Conservation (phyloP, 2,113 vertebrate species). For the Austrofundulus limnaeus region DNA sequence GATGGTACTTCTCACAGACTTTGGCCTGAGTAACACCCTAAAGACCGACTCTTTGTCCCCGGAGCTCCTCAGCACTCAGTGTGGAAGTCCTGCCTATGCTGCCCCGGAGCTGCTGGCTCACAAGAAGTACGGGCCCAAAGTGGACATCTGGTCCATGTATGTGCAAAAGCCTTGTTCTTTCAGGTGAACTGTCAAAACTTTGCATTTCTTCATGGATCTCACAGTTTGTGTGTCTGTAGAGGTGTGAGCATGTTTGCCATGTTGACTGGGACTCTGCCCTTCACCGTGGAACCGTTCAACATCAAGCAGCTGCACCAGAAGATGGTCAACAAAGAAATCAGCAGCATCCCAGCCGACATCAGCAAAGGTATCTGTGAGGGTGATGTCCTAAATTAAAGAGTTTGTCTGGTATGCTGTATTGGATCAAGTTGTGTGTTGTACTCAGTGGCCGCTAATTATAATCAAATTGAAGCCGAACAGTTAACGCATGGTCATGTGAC, state of each 20-base stretch:
- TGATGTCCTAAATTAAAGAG: too few relatives aligned
- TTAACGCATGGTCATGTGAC: too few relatives aligned
- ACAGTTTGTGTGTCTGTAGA: slow-evolving; percentile 63
- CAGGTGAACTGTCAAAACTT: neutral
- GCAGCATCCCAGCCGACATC: slow-evolving; percentile 78
- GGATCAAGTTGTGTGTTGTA: too few relatives aligned
- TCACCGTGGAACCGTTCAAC: slow-evolving; percentile 84
- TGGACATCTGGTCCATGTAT: slow-evolving; percentile 87
- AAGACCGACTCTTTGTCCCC: slow-evolving; percentile 80
- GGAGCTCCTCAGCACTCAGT: slow-evolving; percentile 84
- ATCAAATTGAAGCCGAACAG: too few relatives aligned
- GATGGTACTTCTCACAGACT: slow-evolving; percentile 74
- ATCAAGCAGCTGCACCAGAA: slow-evolving; percentile 86
- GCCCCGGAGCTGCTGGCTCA: slow-evolving; percentile 85
- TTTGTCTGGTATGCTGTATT: too few relatives aligned
- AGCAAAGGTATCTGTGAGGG: slow-evolving; percentile 75
- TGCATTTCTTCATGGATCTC: neutral
- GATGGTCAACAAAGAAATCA: slow-evolving; percentile 84
- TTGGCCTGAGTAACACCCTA: slow-evolving; percentile 85
- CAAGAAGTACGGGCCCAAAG: slow-evolving; percentile 87
- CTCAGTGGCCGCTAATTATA: too few relatives aligned
- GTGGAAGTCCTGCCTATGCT: slow-evolving; percentile 84
- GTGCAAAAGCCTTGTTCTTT: slow-evolving; percentile 51
- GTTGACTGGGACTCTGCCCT: slow-evolving; percentile 83
- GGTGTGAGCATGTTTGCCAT: slow-evolving; percentile 85